Evolutionary conservation across 1,140 invertebrate genomes (phyloP), one percentile per base, ranked within the genome.

Genomic region (Atta colombica): DNA sequence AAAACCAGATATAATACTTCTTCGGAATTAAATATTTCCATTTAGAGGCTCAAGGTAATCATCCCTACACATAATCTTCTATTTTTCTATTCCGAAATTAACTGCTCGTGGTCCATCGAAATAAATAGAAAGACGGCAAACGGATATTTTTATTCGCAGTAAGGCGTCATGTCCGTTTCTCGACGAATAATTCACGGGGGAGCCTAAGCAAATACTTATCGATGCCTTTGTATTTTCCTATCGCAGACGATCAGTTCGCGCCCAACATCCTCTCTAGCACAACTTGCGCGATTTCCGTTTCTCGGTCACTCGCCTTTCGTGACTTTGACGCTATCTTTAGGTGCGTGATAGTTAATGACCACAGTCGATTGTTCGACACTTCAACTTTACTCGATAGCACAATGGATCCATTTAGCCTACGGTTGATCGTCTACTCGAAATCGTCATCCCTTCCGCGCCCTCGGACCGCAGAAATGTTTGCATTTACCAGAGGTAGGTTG

Each of bases 391-490:
- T 84, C 81, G 74, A 63, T 87, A 85, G 89, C 88, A 94, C 91
- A 94, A 94, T 94, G 90, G 93, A 88, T 93, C 91, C 92, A 94
- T 93, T 93, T 92, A 90, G 84, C 85, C 60, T 77, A 61, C 18
- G 66, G 65, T 55, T 85, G 87, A 69, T 65, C 87, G 86, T 84
- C 90, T 77, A 88, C 89, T 88, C 84, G 87, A 90, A 87, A 87
- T 84, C 81, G 87, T 89, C 87, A 87, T 66, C 85, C 66, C 87
- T 81, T 68, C 84, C 69, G 74, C 72, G 72, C 77, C 88, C 86
- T 89, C 88, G 87, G 91, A 89, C 92, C 89, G 86, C 91, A 92
- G 93, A 93, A 93, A 94, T 94, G 93, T 94, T 94, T 94, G 93
- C 92, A 93, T 94, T 93, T 93, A 92, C 91, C 90, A 88, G 90